phyloP scores from a whole-genome alignment of 2,113 vertebrate species.

The Pituophis catenifer region DNA sequence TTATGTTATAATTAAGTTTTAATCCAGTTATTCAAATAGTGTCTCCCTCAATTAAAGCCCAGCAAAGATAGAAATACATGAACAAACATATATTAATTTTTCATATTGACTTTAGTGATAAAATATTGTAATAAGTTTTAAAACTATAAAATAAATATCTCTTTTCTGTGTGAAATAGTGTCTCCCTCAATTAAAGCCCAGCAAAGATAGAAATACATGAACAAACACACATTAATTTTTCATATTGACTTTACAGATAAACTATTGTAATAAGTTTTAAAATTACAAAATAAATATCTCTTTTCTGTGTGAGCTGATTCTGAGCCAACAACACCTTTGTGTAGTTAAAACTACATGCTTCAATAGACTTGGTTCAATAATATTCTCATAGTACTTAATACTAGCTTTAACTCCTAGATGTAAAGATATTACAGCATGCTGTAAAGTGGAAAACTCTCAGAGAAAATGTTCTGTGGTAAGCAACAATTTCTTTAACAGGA shows the following conservation, averaged over 20 bases:
- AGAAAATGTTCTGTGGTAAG: background rate
- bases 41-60: background rate
- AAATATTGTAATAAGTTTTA: background rate
- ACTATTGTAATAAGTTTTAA: background rate
- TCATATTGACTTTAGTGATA: background rate
- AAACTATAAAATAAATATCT: background rate
- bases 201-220: background rate
- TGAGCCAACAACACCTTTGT: background rate
- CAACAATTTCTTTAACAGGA: background rate
- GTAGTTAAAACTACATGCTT: background rate
- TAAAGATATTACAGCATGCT: background rate
- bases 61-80: background rate
- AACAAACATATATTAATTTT: background rate
- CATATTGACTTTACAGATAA: background rate
- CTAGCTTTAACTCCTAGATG: background rate
- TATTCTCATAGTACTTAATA: background rate
- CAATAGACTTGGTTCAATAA: background rate
- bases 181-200: background rate
- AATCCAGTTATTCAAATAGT: background rate
- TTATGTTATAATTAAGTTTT: background rate
- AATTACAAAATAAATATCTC: background rate
- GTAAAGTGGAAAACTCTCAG: background rate
- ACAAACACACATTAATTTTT: background rate
- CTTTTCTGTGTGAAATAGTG: background rate
- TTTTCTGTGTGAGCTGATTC: background rate